phyloP scores from a whole-genome alignment of 1,140 invertebrate species.

The Mamestra configurata region DNA sequence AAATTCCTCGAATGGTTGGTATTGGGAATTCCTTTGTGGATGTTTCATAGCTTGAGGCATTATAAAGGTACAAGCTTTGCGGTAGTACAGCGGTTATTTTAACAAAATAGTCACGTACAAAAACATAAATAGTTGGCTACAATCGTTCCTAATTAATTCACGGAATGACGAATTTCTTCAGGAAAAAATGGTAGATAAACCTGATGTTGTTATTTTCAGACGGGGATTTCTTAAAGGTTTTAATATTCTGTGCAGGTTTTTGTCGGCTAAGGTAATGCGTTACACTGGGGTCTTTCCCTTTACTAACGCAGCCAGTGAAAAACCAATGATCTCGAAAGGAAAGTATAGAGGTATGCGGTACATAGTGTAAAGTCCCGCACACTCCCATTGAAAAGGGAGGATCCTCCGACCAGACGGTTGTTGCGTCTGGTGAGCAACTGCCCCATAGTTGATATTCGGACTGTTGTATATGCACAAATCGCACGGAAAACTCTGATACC shows the following conservation, averaged over 20 bases:
- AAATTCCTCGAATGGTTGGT: constrained; percentile 53
- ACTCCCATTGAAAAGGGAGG: too few relatives aligned
- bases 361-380: too few relatives aligned
- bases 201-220: too few relatives aligned
- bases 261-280: not conserved
- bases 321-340: not conserved
- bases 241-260: not conserved
- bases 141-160: not conserved
- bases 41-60: constrained; percentile 54
- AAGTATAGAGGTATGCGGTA: too few relatives aligned
- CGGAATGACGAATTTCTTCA: not conserved
- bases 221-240: not conserved
- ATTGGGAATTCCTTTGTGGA: constrained; percentile 59
- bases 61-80: not conserved
- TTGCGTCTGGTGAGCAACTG: too few relatives aligned
- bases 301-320: not conserved
- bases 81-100: too few relatives aligned
- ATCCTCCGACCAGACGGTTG: too few relatives aligned
- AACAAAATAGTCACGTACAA: constrained; percentile 39
- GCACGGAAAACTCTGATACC: too few relatives aligned
- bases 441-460: too few relatives aligned
- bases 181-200: not conserved
- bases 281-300: not conserved
- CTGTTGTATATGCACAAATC: too few relatives aligned
- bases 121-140: not conserved